Conservation (phyloP, 2,888 invertebrate species). For the Archips xylosteana region DNA sequence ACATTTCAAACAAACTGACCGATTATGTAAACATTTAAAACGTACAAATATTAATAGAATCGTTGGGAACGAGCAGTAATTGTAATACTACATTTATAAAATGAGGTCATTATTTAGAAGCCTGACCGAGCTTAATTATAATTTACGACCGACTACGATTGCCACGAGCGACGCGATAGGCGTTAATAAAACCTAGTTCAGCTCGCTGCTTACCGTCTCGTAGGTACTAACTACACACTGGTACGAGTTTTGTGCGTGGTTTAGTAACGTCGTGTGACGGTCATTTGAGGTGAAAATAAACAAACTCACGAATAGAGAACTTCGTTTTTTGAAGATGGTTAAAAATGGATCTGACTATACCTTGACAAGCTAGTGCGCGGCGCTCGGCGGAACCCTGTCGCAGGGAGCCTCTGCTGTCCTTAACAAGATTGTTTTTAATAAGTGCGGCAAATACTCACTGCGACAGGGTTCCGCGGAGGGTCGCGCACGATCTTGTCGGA, state of each 20-base stretch:
- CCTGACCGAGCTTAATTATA: slow-evolving; percentile 21
- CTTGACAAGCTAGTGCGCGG: no score
- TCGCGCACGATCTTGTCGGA: no score
- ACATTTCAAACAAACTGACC: neutral
- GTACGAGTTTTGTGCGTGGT: neutral
- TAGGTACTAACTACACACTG: neutral
- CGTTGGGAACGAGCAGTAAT: slow-evolving; percentile 10
- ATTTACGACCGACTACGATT: slow-evolving; percentile 26
- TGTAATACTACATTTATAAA: slow-evolving; percentile 10
- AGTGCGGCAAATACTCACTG: no score
- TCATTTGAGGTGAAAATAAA: neutral
- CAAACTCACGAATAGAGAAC: neutral
- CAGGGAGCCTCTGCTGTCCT: no score
- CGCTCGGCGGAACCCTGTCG: no score
- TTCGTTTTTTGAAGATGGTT: neutral
- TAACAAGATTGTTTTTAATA: no score
- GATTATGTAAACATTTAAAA: neutral
- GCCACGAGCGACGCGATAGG: slow-evolving; percentile 24
- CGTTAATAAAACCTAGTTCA: slow-evolving; percentile 15
- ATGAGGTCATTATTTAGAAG: slow-evolving; percentile 21
- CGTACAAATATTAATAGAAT: slow-evolving; percentile 1
- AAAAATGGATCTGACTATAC: no score
- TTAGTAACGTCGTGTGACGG: neutral
- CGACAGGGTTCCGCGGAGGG: no score
- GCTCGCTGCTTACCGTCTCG: neutral